These are phyloP conservation scores for Petrophora chlorosata DNA, from an alignment of 2,888 invertebrate genomes.

Conservation along the genomic window DNA sequence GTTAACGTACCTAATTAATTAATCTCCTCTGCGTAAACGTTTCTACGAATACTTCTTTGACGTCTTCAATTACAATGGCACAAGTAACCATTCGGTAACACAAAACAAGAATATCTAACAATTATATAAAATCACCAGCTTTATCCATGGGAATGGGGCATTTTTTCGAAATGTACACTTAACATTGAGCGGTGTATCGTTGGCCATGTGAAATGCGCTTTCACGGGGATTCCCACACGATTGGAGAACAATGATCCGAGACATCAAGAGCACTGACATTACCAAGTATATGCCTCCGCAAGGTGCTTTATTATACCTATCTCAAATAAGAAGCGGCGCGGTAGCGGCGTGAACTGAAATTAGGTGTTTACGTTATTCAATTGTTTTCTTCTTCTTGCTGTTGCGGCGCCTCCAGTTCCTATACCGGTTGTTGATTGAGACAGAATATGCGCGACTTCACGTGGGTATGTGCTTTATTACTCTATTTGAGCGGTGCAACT, in stretches of 20 bases:
- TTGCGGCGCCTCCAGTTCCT: neutral
- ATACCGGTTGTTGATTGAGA: constrained; percentile 10
- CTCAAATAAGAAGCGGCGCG: constrained; percentile 9
- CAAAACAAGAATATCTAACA: constrained; percentile 40
- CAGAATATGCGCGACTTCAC: constrained; percentile 8
- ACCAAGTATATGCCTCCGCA: constrained; percentile 18
- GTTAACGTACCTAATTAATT: too few species aligned
- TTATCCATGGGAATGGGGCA: constrained; percentile 47
- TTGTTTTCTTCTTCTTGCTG: neutral
- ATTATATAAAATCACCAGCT: constrained; percentile 50
- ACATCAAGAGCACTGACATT: constrained; percentile 53
- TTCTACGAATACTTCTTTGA: neutral
- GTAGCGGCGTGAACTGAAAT: neutral
- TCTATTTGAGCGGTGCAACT: constrained; percentile 20
- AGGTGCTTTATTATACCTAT: constrained; percentile 32
- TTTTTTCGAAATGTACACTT: constrained; percentile 53
- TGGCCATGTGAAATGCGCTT: constrained; percentile 73
- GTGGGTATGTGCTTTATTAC: constrained; percentile 17
- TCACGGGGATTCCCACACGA: constrained; percentile 73
- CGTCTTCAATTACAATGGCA: constrained; percentile 8
- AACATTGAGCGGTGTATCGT: constrained; percentile 51
- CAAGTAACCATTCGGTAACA: constrained; percentile 33
- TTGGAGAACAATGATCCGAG: constrained; percentile 66
- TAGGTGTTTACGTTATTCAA: neutral
- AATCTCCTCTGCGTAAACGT: neutral